Base-by-base conservation (phyloP, 2,888 invertebrate genomes). In the Ellobium chinense region DNA sequence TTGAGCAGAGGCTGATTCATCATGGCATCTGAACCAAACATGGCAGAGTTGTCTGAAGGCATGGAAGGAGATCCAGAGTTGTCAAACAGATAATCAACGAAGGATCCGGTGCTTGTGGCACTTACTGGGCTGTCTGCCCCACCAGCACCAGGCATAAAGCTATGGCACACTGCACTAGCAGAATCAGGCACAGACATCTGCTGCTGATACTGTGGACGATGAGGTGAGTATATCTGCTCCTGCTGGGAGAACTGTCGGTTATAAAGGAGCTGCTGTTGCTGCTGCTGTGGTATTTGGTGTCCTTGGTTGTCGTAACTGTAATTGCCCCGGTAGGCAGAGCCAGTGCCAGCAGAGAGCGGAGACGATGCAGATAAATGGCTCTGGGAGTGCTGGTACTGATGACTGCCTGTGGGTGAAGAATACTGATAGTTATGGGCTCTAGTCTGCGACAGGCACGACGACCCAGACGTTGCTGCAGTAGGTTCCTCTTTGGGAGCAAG, bases 31-130 rank as follows among this genome's bases (percentile, higher is more conserved):
- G 65, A 2, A 27, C 21, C 56, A 37, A 63, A 72, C 34, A 78
- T 65, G 21, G 29, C 34, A 36, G 56, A 58, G n/a, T 54, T 36
- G 54, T 70, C 78, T 18, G 78, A 54, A 3, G 73, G 37, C 14
- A 73, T 68, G 24, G 80, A 68, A 0, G 66, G 68, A 18, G 66
- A 65, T 31, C 72, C 80, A n/a, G 80, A 24, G 34, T 74, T 68
- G 62, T 80, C 80, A 60, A 63, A 80, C 58, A 80, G 31, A 7
- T 68, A 74, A 9, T 80, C 80, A 39, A 80, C 68, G 54, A 66
- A 80, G 4, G 80, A 80, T 0, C 73, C 80, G 24, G 66, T 58
- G n/a, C 56, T 66, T 14, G n/a, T 31, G n/a, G 31, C 68, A 24
- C 60, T 60, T 12, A 36, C 60, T 4, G 80, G 65, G 46, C 63